These are phyloP conservation scores for Drosophila prosaltans DNA, from an alignment of 1,140 invertebrate genomes.

Conservation along the genomic window DNA sequence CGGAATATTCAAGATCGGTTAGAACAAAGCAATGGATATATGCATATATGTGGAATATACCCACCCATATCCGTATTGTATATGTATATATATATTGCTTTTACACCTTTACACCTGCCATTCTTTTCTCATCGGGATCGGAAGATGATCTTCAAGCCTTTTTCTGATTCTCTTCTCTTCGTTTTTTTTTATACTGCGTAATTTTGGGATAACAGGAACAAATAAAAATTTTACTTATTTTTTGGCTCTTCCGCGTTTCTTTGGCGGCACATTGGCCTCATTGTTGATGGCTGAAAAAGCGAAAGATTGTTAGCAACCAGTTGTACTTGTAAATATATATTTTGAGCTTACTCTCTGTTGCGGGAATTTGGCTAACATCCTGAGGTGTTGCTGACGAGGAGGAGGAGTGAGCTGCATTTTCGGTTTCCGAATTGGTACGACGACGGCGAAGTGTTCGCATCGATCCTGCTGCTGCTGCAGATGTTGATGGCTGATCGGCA, in stretches of 20 bases:
- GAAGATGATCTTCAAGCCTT: no score
- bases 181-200: not conserved
- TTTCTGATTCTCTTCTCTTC: not conserved
- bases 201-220: not conserved
- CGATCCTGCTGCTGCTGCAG: not conserved
- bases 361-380: not conserved
- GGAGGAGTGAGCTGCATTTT: not conserved
- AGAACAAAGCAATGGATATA: no score
- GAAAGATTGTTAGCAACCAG: not conserved
- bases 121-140: no score
- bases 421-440: not conserved
- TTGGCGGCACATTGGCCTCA: conserved; percentile 46
- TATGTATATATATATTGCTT: no score
- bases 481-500: no score
- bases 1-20: no score
- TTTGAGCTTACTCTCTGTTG: conserved; percentile 17
- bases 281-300: not conserved
- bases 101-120: no score
- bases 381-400: not conserved
- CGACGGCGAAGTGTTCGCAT: conserved; percentile 9
- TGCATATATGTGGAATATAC: no score
- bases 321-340: no score
- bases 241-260: conserved; percentile 47
- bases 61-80: no score
- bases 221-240: not conserved